Evolutionary conservation across 2,888 invertebrate species (phyloP).

Genomic region (Orchesella flavescens): DNA sequence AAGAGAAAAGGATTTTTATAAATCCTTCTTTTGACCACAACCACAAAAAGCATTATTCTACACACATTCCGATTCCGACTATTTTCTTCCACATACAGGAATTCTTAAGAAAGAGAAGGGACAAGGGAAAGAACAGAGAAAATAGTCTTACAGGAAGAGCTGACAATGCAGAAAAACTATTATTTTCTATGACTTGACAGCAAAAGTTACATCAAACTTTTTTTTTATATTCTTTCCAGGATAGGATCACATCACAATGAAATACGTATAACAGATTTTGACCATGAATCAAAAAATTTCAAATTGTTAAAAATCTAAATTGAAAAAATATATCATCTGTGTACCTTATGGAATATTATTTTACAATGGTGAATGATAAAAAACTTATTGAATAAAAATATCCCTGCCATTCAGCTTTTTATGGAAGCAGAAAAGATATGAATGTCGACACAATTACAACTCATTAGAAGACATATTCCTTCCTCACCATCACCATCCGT

Average conservation of each 20-base stretch:
- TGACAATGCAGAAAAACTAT: conserved; percentile 18
- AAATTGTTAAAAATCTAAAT: no score
- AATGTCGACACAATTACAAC: conserved; percentile 19
- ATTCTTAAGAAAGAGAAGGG: no score
- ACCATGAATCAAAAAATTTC: no score
- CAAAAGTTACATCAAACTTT: conserved; percentile 3
- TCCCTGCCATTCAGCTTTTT: no score
- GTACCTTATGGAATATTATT: no score
- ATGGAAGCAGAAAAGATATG: no score
- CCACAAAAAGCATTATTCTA: neutral
- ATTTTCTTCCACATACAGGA: no score
- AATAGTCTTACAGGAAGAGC: neutral
- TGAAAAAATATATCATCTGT: no score
- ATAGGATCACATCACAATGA: neutral
- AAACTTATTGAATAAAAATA: no score
- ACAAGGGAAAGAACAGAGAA: neutral
- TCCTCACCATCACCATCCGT: neutral
- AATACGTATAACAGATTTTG: no score
- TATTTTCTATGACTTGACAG: conserved; percentile 3
- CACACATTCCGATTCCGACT: no score
- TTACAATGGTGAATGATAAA: no score
- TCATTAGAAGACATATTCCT: conserved; percentile 17
- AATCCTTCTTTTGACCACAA: conserved; percentile 28
- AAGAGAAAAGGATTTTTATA: conserved; percentile 30
- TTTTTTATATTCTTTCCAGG: neutral